phyloP scores from a whole-genome alignment of 1,140 invertebrate genomes.

The Colletes gigas region DNA sequence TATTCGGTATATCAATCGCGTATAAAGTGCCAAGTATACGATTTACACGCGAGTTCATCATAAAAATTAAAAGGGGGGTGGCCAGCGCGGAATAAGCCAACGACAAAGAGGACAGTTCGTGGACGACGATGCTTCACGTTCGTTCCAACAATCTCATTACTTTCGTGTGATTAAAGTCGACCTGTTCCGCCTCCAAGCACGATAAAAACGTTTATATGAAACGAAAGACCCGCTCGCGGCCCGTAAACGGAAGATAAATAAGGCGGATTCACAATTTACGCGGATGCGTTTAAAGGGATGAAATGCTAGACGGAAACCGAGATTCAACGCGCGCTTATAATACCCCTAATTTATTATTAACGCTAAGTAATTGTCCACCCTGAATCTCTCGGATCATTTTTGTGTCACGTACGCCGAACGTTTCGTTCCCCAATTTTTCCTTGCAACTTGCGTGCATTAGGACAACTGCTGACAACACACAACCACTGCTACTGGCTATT shows the following conservation, averaged over 20 bases:
- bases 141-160: conserved; percentile 35
- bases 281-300: conserved; percentile 25
- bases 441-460: no score
- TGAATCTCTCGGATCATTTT: no score
- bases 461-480: no score
- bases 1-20: no score
- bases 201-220: conserved; percentile 29
- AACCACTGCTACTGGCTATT: no score
- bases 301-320: background rate
- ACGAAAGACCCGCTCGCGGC: conserved; percentile 9
- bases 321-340: background rate
- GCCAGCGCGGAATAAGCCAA: background rate
- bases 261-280: conserved; percentile 20
- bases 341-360: conserved; percentile 14
- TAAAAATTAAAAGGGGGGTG: background rate
- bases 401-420: no score
- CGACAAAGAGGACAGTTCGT: background rate
- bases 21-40: no score
- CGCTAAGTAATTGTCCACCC: no score
- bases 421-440: no score
- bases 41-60: background rate
- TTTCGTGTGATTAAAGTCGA: conserved; percentile 38
- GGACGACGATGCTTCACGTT: background rate
- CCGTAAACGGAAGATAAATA: conserved; percentile 30
- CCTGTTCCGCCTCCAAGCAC: conserved; percentile 1